These are phyloP conservation scores for Ophthalmolycus amberensis DNA, from an alignment of 2,113 vertebrate genomes.

Conservation along the genomic window DNA sequence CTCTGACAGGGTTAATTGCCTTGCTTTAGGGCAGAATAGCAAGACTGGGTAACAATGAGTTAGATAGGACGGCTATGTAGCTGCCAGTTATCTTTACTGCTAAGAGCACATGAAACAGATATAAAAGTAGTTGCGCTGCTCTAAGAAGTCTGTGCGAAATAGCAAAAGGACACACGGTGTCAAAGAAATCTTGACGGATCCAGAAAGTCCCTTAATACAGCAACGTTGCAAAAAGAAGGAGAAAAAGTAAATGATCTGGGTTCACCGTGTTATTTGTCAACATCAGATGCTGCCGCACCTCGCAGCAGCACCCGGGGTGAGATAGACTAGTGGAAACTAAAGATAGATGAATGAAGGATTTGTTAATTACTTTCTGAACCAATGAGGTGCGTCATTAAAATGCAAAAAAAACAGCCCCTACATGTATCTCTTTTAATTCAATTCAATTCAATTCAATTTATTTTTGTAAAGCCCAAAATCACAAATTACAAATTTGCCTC, in stretches of 20 bases:
- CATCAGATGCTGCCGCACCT: slow-evolving; percentile 17
- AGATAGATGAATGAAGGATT: slow-evolving; percentile 20
- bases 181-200: slow-evolving; percentile 9
- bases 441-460: too few relatives aligned
- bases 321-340: neutral
- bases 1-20: slow-evolving; percentile 65
- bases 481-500: too few relatives aligned
- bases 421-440: slow-evolving; percentile 16
- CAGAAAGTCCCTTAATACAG: slow-evolving; percentile 17
- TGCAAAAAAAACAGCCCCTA: neutral
- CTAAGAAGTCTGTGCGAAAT: slow-evolving; percentile 33
- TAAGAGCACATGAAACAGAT: slow-evolving; percentile 64
- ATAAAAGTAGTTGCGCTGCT: slow-evolving; percentile 43
- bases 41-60: slow-evolving; percentile 45
- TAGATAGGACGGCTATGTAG: slow-evolving; percentile 42
- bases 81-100: slow-evolving; percentile 61
- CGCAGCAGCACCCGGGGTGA: neutral
- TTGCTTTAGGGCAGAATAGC: slow-evolving; percentile 53
- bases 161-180: slow-evolving; percentile 38
- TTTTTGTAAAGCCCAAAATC: too few relatives aligned
- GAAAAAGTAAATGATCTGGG: neutral
- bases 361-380: slow-evolving; percentile 21
- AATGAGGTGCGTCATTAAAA: slow-evolving; percentile 20
- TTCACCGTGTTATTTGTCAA: slow-evolving; percentile 29
- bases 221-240: neutral